A percentile compares a stretch with the other conserved stretches of the same genome.
Evolutionary conservation across 2,888 invertebrate genomes (phyloP).

Genomic region (Hoplodrina ambigua): DNA sequence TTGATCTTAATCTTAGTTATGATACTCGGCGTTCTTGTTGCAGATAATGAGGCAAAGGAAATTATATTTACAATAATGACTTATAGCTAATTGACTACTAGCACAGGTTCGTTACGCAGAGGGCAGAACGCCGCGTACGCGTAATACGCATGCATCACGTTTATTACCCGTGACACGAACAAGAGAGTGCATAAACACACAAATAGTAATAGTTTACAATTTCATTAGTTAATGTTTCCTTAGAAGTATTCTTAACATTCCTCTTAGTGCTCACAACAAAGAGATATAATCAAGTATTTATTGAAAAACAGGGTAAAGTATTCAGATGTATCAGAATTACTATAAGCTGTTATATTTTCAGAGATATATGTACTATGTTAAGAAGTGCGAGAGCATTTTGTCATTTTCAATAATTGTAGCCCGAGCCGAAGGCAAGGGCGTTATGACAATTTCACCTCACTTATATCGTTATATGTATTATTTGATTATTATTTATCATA

Average conservation of each 20-base stretch:
- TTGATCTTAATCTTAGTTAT: slow-evolving; percentile 34
- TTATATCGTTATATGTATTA: slow-evolving; percentile 1
- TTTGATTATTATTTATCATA: slow-evolving; percentile 4
- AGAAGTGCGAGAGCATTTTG: not conserved
- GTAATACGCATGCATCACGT: not conserved
- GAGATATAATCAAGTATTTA: slow-evolving; percentile 9
- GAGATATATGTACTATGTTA: slow-evolving; percentile 14
- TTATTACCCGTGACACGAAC: slow-evolving; percentile 3
- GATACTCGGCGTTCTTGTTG: slow-evolving; percentile 23
- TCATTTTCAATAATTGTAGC: no score
- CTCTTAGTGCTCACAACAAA: not conserved
- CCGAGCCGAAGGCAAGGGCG: no score
- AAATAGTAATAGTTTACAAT: slow-evolving; percentile 32
- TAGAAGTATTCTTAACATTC: slow-evolving; percentile 42
- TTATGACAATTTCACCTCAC: no score
- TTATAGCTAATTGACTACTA: not conserved
- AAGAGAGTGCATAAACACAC: slow-evolving; percentile 26
- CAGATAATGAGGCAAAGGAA: slow-evolving; percentile 12
- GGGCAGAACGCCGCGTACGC: not conserved
- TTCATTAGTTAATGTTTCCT: slow-evolving; percentile 24
- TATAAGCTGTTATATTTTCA: slow-evolving; percentile 17
- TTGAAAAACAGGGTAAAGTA: slow-evolving; percentile 39
- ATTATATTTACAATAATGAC: slow-evolving; percentile 3
- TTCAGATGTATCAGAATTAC: slow-evolving; percentile 20
- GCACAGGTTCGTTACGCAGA: not conserved